These are phyloP conservation scores for Genyomyrus donnyi DNA, from an alignment of 2,113 vertebrate species.

Conservation along the genomic window DNA sequence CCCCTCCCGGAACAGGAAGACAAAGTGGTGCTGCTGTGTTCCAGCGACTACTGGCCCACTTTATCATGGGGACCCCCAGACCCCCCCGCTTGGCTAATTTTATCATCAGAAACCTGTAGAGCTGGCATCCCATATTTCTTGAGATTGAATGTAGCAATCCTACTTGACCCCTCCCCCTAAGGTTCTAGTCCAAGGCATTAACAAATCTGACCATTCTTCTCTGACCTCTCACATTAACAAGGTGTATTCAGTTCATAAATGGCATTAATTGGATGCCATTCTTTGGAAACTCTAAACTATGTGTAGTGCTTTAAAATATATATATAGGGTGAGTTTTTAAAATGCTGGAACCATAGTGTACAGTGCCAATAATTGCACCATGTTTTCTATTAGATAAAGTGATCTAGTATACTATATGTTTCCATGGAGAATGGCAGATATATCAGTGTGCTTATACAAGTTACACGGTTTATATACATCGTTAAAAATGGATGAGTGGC, in stretches of 20 bases:
- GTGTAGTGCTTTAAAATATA: no score
- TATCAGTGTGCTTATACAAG: not conserved
- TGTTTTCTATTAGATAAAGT: not conserved
- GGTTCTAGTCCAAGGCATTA: not conserved
- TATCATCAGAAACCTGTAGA: not conserved
- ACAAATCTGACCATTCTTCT: not conserved
- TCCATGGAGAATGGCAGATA: not conserved
- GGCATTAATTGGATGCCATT: not conserved
- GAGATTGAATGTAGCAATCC: not conserved
- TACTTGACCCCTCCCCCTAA: not conserved
- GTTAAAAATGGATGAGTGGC: not conserved
- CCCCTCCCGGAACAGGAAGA: no score
- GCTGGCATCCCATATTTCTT: not conserved
- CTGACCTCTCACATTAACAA: no score
- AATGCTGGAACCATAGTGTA: no score
- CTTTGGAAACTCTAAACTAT: not conserved
- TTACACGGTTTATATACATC: not conserved
- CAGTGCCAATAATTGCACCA: not conserved
- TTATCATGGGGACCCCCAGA: no score
- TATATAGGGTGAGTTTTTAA: no score
- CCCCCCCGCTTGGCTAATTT: not conserved
- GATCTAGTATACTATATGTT: not conserved
- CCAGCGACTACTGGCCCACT: no score
- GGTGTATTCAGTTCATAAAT: no score
- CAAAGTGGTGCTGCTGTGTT: no score